phyloP scores from a whole-genome alignment of 2,888 invertebrate genomes.

The Lucinisca nassula region DNA sequence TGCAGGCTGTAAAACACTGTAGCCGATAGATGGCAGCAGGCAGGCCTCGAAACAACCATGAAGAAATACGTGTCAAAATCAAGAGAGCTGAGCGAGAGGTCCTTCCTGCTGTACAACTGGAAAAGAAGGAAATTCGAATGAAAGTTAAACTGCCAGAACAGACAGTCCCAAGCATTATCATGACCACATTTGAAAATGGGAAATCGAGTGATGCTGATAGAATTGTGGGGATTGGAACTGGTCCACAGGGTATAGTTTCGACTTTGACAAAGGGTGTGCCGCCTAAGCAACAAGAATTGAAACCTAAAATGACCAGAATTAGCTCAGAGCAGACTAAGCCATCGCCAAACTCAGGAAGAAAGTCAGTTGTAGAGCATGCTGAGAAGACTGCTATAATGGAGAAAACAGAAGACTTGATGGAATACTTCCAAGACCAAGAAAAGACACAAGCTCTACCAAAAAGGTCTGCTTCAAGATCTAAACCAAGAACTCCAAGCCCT shows the following conservation, averaged over 20 bases:
- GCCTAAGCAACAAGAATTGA: slow-evolving; percentile 36
- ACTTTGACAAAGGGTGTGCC: slow-evolving; percentile 27
- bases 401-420: slow-evolving; percentile 79
- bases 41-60: slow-evolving; percentile 73
- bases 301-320: slow-evolving; percentile 39
- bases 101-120: slow-evolving; percentile 79
- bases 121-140: slow-evolving; percentile 80
- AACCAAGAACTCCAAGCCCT: slow-evolving; percentile 78
- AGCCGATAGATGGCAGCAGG: slow-evolving; percentile 78
- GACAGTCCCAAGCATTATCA: slow-evolving; percentile 64
- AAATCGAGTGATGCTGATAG: slow-evolving; percentile 69
- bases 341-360: slow-evolving; percentile 65
- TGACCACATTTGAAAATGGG: slow-evolving; percentile 63
- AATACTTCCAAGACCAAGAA: slow-evolving; percentile 82
- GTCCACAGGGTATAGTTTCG: slow-evolving; percentile 75
- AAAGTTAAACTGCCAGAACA: slow-evolving; percentile 58
- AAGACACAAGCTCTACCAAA: slow-evolving; percentile 66
- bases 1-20: slow-evolving; percentile 66
- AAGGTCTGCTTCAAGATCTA: slow-evolving; percentile 61
- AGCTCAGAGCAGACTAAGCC: slow-evolving; percentile 30
- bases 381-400: slow-evolving; percentile 60
- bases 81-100: slow-evolving; percentile 75
- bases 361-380: slow-evolving; percentile 61
- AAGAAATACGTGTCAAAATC: slow-evolving; percentile 77
- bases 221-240: slow-evolving; percentile 80